A percentile compares a stretch with the other conserved stretches of the same genome.
These are phyloP conservation scores for Manacus vitellinus DNA, from an alignment of 2,113 vertebrate genomes.

Conservation along the genomic window DNA sequence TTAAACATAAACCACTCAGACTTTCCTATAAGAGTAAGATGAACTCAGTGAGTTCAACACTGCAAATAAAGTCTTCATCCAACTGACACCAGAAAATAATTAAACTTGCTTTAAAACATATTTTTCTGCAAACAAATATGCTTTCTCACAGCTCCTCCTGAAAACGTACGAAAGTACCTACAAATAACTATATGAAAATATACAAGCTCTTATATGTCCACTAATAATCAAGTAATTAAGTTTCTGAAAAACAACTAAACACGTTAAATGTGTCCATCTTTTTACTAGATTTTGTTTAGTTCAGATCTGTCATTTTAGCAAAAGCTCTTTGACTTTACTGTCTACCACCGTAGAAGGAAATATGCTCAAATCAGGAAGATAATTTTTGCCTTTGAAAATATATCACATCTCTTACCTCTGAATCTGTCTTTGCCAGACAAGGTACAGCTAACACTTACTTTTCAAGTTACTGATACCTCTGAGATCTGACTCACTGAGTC, in stretches of 20 bases:
- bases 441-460: not conserved
- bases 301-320: not conserved
- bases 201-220: not conserved
- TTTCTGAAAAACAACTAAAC: not conserved
- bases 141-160: not conserved
- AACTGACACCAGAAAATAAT: not conserved
- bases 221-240: not conserved
- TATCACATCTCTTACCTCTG: not conserved
- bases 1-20: not conserved
- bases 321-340: not conserved
- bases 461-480: not conserved
- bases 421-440: not conserved
- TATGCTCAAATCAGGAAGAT: not conserved
- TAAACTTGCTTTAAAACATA: not conserved
- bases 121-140: not conserved
- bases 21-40: not conserved
- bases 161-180: not conserved
- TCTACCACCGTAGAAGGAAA: not conserved
- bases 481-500: not conserved
- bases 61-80: not conserved
- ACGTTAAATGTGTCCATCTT: not conserved
- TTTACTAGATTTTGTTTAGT: not conserved
- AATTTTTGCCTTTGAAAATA: not conserved
- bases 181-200: not conserved
- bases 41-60: not conserved